Evolutionary conservation across 2,888 invertebrate genomes (phyloP).

Genomic region (Mechanitis messenoides): DNA sequence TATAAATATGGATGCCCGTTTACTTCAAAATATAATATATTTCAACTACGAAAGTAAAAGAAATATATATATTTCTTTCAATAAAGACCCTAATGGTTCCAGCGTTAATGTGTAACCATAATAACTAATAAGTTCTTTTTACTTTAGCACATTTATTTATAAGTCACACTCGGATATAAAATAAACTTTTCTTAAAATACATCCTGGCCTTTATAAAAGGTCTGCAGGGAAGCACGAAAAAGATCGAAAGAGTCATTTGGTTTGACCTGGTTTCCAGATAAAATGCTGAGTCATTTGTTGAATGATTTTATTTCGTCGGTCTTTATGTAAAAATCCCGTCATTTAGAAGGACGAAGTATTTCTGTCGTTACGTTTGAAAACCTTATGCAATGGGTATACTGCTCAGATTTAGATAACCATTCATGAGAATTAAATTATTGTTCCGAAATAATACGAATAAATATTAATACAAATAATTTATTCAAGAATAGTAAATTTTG

Average conservation of each 20-base stretch:
- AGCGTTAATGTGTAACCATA: no score
- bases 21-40: no score
- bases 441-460: background rate
- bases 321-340: conserved; percentile 8
- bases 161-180: background rate
- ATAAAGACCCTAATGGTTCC: no score
- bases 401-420: background rate
- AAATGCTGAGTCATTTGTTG: conserved; percentile 15
- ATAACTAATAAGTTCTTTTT: no score
- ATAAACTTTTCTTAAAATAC: conserved; percentile 11
- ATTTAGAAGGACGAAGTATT: conserved; percentile 5
- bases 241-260: conserved; percentile 17
- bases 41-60: no score
- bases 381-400: background rate
- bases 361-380: background rate
- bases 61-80: no score
- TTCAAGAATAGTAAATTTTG: no score
- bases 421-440: background rate
- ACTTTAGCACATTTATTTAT: no score
- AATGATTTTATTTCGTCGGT: conserved; percentile 17
- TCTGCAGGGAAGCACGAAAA: conserved; percentile 11
- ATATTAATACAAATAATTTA: background rate
- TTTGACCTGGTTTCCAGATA: conserved; percentile 17
- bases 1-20: no score
- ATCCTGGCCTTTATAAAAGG: conserved; percentile 11